Evolutionary conservation across 1,140 invertebrate genomes (phyloP).

Genomic region (silkworm (Bombyx mori)): DNA sequence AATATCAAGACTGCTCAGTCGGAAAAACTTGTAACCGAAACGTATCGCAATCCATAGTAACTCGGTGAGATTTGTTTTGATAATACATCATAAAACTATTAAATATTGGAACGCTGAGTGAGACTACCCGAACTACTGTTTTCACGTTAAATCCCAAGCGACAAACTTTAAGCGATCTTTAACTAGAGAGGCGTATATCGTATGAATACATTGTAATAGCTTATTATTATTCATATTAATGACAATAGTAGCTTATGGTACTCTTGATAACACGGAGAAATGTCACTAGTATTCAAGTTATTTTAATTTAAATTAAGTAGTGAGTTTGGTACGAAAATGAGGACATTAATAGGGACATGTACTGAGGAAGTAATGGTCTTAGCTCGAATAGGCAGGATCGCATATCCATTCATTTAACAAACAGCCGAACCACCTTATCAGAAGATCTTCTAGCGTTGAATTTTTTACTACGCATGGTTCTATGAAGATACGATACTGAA

Average conservation of each 20-base stretch:
- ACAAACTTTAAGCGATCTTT: neutral
- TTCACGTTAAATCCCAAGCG: conserved; percentile 30
- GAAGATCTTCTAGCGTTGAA: too few relatives aligned
- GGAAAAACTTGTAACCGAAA: conserved; percentile 45
- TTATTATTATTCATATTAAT: neutral
- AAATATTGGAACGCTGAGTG: conserved; percentile 72
- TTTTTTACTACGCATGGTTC: too few relatives aligned
- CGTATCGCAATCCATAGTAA: conserved; percentile 58
- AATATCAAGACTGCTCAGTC: conserved; percentile 48
- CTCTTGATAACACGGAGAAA: too few relatives aligned
- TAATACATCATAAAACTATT: conserved; percentile 74
- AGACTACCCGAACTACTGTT: conserved; percentile 62
- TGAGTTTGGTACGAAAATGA: too few relatives aligned
- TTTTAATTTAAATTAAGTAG: too few relatives aligned
- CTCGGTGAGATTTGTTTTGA: conserved; percentile 69
- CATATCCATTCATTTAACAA: too few relatives aligned
- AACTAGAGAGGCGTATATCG: neutral
- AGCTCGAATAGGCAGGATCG: too few relatives aligned
- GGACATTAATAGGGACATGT: too few relatives aligned
- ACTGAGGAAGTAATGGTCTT: too few relatives aligned
- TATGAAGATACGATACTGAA: too few relatives aligned
- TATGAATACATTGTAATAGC: neutral
- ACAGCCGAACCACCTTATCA: too few relatives aligned
- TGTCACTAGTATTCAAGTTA: too few relatives aligned
- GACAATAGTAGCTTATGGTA: neutral